Conservation (phyloP, 1,140 invertebrate species). For the Chelonus insularis region DNA sequence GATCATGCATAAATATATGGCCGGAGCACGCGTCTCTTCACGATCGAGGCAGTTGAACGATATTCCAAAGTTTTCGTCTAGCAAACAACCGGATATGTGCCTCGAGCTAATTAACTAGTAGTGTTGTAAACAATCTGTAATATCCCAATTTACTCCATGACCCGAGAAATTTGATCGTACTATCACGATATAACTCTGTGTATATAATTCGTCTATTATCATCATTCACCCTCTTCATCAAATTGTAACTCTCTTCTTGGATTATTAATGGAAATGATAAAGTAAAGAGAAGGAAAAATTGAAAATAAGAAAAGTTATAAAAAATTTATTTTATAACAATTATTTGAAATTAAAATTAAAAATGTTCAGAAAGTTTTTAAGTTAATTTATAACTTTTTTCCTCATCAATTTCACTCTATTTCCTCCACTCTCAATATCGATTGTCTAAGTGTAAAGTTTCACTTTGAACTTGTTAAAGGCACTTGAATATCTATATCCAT, state of each 20-base stretch:
- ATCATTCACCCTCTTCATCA: not conserved
- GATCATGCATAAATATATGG: too few species aligned
- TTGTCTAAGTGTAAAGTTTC: constrained; percentile 5
- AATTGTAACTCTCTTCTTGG: not conserved
- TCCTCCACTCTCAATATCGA: not conserved
- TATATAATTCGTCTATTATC: not conserved
- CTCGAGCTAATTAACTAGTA: constrained; percentile 40
- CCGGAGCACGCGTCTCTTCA: not conserved
- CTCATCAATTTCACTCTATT: not conserved
- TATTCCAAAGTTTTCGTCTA: not conserved
- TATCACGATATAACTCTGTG: constrained; percentile 9
- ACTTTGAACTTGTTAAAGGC: not conserved
- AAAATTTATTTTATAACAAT: too few species aligned
- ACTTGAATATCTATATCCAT: constrained; percentile 4
- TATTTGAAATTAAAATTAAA: too few species aligned
- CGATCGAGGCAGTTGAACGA: not conserved
- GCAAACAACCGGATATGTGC: constrained; percentile 22
- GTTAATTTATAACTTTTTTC: not conserved
- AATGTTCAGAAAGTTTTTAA: too few species aligned
- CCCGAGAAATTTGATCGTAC: constrained; percentile 25
- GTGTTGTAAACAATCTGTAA: constrained; percentile 36
- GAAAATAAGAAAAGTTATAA: too few species aligned
- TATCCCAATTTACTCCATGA: constrained; percentile 30
- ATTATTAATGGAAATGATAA: not conserved
- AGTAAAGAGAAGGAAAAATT: not conserved